Evolutionary conservation across 2,113 vertebrate species (phyloP).

Genomic region (Hypomesus transpacificus): DNA sequence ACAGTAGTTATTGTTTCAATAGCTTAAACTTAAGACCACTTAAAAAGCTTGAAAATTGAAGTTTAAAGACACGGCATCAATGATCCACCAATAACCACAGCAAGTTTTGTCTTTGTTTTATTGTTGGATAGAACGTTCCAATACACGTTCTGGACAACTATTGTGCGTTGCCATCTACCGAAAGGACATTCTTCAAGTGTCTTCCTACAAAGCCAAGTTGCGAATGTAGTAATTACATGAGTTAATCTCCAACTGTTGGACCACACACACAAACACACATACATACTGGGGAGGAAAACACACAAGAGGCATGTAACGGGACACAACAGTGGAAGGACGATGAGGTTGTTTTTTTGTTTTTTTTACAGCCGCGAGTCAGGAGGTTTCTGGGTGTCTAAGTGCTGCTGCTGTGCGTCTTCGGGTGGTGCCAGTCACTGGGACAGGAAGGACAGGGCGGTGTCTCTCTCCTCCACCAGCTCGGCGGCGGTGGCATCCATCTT

Average conservation of each 20-base stretch:
- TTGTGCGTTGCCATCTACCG: constrained; percentile 42
- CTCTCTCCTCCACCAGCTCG: constrained; percentile 90
- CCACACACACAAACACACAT: constrained; percentile 7
- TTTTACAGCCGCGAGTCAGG: constrained; percentile 79
- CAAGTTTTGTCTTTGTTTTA: constrained; percentile 13
- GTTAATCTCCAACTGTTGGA: constrained; percentile 32
- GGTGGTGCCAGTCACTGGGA: constrained; percentile 77
- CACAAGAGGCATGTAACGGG: constrained; percentile 20
- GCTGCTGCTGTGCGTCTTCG: constrained; percentile 39
- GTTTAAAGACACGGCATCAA: background rate
- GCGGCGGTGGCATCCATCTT: constrained; percentile 92
- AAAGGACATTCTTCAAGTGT: constrained; percentile 30
- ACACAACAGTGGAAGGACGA: constrained; percentile 24
- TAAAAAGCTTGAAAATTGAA: too few relatives aligned
- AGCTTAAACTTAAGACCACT: too few relatives aligned
- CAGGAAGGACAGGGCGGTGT: constrained; percentile 90
- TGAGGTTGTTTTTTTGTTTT: background rate
- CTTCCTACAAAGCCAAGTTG: constrained; percentile 38
- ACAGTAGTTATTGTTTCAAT: too few relatives aligned
- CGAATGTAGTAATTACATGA: constrained; percentile 39
- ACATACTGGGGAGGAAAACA: constrained; percentile 15
- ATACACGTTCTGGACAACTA: constrained; percentile 57
- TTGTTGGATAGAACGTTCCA: constrained; percentile 42
- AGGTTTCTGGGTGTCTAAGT: constrained; percentile 59
- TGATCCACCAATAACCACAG: background rate